Evolutionary conservation across 2,888 invertebrate genomes (phyloP).

Genomic region (Drosophila stalkeri): DNA sequence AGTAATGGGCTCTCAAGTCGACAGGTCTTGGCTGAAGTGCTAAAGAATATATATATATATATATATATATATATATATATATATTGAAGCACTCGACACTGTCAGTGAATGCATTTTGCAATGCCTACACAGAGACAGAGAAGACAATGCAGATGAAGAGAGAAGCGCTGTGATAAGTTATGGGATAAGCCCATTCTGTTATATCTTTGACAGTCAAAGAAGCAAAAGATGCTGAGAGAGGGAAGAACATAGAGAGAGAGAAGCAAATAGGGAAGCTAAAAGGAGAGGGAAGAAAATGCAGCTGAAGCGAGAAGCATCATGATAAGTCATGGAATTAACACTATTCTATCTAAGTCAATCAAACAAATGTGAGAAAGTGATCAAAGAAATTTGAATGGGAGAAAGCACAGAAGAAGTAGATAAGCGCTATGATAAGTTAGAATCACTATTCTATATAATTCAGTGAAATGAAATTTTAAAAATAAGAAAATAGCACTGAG

Average conservation of each 20-base stretch:
- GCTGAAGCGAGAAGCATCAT: not conserved
- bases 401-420: too few relatives aligned
- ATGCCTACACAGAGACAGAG: slow-evolving; percentile 12
- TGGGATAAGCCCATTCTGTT: not conserved
- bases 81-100: slow-evolving; percentile 19
- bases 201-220: not conserved
- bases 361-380: too few relatives aligned
- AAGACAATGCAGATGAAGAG: not conserved
- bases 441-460: too few relatives aligned
- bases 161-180: slow-evolving; percentile 3
- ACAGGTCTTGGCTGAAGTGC: slow-evolving; percentile 52
- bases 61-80: slow-evolving; percentile 8
- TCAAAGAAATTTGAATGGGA: too few relatives aligned
- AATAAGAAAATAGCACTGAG: not conserved
- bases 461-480: too few relatives aligned
- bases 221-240: not conserved
- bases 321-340: not conserved
- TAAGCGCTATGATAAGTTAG: too few relatives aligned
- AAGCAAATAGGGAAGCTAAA: not conserved
- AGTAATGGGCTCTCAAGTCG: slow-evolving; percentile 65
- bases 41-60: slow-evolving; percentile 1
- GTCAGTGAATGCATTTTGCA: slow-evolving; percentile 39
- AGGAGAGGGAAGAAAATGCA: not conserved
- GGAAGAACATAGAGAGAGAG: not conserved
- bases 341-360: too few relatives aligned